A percentile compares a stretch with the other conserved stretches of the same genome.
These are phyloP conservation scores for Callosobruchus maculatus DNA, from an alignment of 2,888 invertebrate species.

Conservation along the genomic window DNA sequence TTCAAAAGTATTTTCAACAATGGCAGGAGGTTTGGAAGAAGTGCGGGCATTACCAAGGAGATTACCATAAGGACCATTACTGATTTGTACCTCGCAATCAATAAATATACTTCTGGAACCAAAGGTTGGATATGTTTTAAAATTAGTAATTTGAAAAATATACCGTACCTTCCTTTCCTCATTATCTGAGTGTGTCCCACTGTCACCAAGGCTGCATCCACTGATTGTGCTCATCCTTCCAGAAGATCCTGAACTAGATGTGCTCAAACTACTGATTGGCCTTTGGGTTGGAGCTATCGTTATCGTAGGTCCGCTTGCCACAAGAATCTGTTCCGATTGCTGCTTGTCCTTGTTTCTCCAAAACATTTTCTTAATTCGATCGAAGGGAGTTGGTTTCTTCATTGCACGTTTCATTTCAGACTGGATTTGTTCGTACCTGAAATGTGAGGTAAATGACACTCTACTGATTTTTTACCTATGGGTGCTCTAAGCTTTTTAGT, in stretches of 20 bases:
- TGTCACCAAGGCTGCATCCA: slow-evolving; percentile 77
- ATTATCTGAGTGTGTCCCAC: slow-evolving; percentile 80
- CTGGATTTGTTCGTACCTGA: slow-evolving; percentile 72
- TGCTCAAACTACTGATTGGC: slow-evolving; percentile 67
- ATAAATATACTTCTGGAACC: too few relatives aligned
- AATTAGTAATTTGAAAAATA: neutral
- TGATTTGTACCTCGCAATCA: too few relatives aligned
- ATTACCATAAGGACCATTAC: too few relatives aligned
- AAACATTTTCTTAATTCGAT: slow-evolving; percentile 55
- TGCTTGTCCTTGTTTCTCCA: slow-evolving; percentile 17
- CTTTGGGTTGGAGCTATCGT: slow-evolving; percentile 44
- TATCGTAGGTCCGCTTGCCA: slow-evolving; percentile 17
- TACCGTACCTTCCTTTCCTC: slow-evolving; percentile 62
- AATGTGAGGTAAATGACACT: slow-evolving; percentile 43
- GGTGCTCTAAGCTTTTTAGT: neutral
- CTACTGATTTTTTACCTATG: neutral
- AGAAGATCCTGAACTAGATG: slow-evolving; percentile 71
- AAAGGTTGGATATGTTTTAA: too few relatives aligned
- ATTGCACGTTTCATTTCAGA: slow-evolving; percentile 70
- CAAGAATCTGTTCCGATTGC: slow-evolving; percentile 19
- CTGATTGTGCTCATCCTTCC: slow-evolving; percentile 80
- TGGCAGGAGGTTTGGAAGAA: too few relatives aligned
- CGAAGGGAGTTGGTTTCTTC: slow-evolving; percentile 77
- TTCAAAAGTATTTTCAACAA: too few relatives aligned
- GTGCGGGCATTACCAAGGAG: too few relatives aligned